Evolutionary conservation across 2,797 vertebrate genomes (phyloP).

Genomic region (Meda fulgida): DNA sequence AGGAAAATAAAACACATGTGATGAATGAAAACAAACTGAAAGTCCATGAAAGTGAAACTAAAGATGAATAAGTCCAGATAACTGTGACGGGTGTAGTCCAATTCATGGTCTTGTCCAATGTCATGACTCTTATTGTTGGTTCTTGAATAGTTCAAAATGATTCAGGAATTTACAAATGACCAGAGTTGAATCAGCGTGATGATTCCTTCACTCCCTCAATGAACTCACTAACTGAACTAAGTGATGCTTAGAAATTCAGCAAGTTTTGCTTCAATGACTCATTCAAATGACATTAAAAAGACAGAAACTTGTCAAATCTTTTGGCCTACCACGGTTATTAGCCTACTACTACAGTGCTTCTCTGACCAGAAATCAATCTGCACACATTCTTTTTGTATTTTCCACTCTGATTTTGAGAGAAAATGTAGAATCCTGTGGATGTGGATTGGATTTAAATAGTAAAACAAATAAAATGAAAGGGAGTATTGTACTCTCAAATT

Average conservation of each 20-base stretch:
- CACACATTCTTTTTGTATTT: not conserved
- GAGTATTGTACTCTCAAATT: not conserved
- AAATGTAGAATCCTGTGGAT: not conserved
- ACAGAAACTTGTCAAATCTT: too few relatives aligned
- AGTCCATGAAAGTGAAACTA: too few relatives aligned
- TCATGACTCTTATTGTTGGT: not conserved
- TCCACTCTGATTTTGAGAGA: not conserved
- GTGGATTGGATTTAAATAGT: not conserved
- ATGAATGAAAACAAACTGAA: too few relatives aligned
- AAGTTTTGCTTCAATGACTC: not conserved
- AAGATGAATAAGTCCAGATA: too few relatives aligned
- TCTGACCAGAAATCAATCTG: not conserved
- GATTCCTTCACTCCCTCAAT: not conserved
- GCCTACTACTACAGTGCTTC: not conserved
- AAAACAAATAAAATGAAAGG: not conserved
- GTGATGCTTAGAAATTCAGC: not conserved
- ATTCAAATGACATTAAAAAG: too few relatives aligned
- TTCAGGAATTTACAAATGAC: not conserved
- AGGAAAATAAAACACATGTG: too few relatives aligned
- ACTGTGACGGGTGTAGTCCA: too few relatives aligned
- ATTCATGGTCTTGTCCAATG: too few relatives aligned
- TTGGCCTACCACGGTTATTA: too few relatives aligned
- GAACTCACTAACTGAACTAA: not conserved
- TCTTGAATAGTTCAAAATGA: not conserved
- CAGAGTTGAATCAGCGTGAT: not conserved